phyloP scores from a whole-genome alignment of 2,797 vertebrate genomes.

The Babyrousa celebensis region DNA sequence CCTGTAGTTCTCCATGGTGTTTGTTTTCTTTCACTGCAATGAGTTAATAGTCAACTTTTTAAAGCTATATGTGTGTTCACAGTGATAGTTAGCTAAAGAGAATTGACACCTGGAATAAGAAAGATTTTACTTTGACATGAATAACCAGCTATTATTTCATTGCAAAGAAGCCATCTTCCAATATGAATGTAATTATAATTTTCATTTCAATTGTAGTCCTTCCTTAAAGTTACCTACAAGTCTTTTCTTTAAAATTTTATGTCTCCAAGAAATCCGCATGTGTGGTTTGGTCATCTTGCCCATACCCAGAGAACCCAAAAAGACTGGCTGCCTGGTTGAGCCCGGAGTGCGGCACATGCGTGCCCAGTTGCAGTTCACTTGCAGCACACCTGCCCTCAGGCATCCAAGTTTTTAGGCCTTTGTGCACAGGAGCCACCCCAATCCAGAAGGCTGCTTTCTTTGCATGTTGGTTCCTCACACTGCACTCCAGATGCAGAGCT shows the following conservation, averaged over 20 bases:
- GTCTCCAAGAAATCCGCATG: background rate
- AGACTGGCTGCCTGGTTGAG: background rate
- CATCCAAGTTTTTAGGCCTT: background rate
- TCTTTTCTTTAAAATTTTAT: background rate
- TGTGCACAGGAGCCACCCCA: background rate
- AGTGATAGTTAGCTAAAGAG: background rate
- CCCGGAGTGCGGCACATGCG: background rate
- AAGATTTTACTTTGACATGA: background rate
- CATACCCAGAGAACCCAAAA: background rate
- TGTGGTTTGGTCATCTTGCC: background rate
- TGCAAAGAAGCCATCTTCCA: background rate
- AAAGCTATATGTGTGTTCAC: background rate
- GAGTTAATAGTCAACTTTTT: background rate
- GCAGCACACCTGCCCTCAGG: background rate
- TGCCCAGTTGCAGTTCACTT: fast-evolving
- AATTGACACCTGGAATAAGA: background rate
- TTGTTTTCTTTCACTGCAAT: background rate
- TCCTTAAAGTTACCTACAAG: background rate
- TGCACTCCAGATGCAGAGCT: background rate
- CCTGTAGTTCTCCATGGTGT: fast-evolving
- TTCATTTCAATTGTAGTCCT: background rate
- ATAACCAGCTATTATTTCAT: background rate
- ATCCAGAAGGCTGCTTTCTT: background rate
- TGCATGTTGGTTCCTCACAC: background rate
- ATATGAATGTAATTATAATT: background rate